These are phyloP conservation scores for Luperina nickerlii DNA, from an alignment of 2,888 invertebrate species.

Conservation along the genomic window DNA sequence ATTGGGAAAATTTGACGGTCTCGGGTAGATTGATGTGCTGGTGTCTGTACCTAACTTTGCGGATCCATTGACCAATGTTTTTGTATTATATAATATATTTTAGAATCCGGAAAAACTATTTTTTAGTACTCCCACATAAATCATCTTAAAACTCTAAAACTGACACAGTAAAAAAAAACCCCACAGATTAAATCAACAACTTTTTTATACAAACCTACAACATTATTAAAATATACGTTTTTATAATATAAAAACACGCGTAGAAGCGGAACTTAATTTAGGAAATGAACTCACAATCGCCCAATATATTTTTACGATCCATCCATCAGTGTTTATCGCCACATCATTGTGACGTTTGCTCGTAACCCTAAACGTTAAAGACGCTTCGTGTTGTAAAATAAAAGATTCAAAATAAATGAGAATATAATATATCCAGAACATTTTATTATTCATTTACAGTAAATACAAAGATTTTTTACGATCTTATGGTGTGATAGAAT, in stretches of 20 bases:
- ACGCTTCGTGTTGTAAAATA: slow-evolving; percentile 61
- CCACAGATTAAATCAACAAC: slow-evolving; percentile 22
- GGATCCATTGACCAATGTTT: background rate
- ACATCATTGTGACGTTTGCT: slow-evolving; percentile 66
- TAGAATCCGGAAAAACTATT: background rate
- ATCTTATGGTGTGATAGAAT: slow-evolving; percentile 17
- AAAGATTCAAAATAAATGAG: slow-evolving; percentile 61
- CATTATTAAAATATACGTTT: slow-evolving; percentile 46
- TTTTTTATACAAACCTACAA: slow-evolving; percentile 2
- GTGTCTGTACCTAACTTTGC: background rate
- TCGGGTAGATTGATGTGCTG: too few species aligned
- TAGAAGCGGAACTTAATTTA: slow-evolving; percentile 67
- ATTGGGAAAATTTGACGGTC: too few species aligned
- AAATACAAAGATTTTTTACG: slow-evolving; percentile 37
- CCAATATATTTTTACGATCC: slow-evolving; percentile 72
- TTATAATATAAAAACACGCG: slow-evolving; percentile 46
- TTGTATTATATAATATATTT: background rate
- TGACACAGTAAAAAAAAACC: slow-evolving; percentile 7
- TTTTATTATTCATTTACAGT: slow-evolving; percentile 61
- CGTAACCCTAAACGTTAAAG: slow-evolving; percentile 69
- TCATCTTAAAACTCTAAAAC: background rate
- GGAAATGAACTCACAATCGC: slow-evolving; percentile 71
- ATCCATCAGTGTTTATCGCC: slow-evolving; percentile 72
- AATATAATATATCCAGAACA: slow-evolving; percentile 55
- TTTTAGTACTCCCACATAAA: slow-evolving; percentile 2